phyloP scores from a whole-genome alignment of 2,888 invertebrate species.

The Drosophila neotestacea region DNA sequence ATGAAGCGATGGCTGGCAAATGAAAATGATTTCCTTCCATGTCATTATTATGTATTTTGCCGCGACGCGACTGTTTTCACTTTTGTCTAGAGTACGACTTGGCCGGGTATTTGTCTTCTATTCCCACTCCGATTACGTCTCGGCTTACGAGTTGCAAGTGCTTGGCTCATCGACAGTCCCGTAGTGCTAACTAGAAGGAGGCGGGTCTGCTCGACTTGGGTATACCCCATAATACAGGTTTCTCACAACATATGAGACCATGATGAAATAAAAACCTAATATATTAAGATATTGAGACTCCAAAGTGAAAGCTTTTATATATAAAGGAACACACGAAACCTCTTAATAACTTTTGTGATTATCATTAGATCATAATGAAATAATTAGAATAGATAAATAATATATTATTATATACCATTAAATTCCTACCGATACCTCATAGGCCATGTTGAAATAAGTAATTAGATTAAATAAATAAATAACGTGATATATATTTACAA shows the following conservation, averaged over 20 bases:
- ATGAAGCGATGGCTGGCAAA: conserved; percentile 72
- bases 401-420: too few species aligned
- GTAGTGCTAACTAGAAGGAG: conserved; percentile 27
- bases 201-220: background rate
- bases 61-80: conserved; percentile 68
- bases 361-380: background rate
- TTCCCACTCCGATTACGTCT: conserved; percentile 12
- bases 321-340: too few species aligned
- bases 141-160: conserved; percentile 33
- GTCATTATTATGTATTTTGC: conserved; percentile 77
- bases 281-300: background rate
- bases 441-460: too few species aligned
- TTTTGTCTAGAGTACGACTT: conserved; percentile 54
- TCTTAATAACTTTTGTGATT: background rate
- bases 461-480: too few species aligned
- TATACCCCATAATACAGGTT: background rate
- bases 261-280: too few species aligned
- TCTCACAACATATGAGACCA: too few species aligned
- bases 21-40: conserved; percentile 80
- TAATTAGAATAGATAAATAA: background rate
- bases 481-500: too few species aligned
- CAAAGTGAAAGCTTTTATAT: too few species aligned
- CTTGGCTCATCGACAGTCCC: conserved; percentile 53
- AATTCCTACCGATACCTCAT: too few species aligned
- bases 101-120: background rate